These are phyloP conservation scores for Adela reaumurella DNA, from an alignment of 2,888 invertebrate species.

Conservation along the genomic window DNA sequence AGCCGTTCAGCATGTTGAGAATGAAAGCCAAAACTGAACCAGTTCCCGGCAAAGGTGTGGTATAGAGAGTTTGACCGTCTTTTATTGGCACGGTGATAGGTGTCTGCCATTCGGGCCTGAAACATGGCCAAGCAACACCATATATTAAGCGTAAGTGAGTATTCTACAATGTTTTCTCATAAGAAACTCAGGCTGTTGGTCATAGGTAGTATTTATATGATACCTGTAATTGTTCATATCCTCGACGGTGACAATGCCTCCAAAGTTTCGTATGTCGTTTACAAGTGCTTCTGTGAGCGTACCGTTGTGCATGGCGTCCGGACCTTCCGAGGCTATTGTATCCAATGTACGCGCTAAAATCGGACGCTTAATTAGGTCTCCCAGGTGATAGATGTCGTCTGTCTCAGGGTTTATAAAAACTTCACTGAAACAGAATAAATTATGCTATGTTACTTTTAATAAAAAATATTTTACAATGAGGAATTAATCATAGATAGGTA, in stretches of 20 bases:
- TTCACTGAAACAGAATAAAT: slow-evolving; percentile 45
- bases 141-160: no score
- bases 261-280: slow-evolving; percentile 62
- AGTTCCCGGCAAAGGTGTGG: slow-evolving; percentile 80
- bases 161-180: background rate
- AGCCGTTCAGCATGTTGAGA: slow-evolving; percentile 69
- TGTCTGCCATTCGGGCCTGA: slow-evolving; percentile 61
- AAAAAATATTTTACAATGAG: no score
- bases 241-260: slow-evolving; percentile 73
- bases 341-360: slow-evolving; percentile 68
- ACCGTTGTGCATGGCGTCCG: slow-evolving; percentile 73
- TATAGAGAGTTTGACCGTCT: slow-evolving; percentile 65
- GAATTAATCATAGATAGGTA: no score
- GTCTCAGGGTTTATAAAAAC: slow-evolving; percentile 62
- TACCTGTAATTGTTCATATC: slow-evolving; percentile 74
- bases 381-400: slow-evolving; percentile 55
- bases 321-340: slow-evolving; percentile 64
- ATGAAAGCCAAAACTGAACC: slow-evolving; percentile 80
- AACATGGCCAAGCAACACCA: no score
- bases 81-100: slow-evolving; percentile 58
- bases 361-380: slow-evolving; percentile 63
- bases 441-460: no score
- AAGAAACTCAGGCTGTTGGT: background rate
- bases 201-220: no score
- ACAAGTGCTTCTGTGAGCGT: slow-evolving; percentile 61